Percentiles rank a stretch among this genome's conserved stretches.
Conservation (phyloP, 2,888 invertebrate genomes). For the Pyrrhia umbra region DNA sequence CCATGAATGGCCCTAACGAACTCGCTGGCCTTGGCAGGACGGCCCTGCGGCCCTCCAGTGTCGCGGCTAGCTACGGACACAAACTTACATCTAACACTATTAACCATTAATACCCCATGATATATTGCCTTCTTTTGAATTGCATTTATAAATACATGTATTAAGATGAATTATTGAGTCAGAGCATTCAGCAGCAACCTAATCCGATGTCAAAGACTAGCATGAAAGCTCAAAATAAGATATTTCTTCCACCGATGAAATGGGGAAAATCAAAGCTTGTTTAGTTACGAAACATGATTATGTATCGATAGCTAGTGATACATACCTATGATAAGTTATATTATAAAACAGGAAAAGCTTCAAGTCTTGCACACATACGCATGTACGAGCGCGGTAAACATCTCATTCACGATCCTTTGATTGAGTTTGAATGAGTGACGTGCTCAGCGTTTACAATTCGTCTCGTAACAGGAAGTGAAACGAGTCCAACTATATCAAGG, state of each 20-base stretch:
- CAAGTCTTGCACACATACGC: slow-evolving; percentile 71
- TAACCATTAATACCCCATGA: slow-evolving; percentile 32
- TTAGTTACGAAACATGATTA: slow-evolving; percentile 41
- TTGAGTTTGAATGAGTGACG: slow-evolving; percentile 88
- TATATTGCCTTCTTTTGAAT: slow-evolving; percentile 33
- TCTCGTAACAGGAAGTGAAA: slow-evolving; percentile 86
- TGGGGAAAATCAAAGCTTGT: slow-evolving; percentile 46
- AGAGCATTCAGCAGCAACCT: neutral
- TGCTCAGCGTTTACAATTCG: slow-evolving; percentile 85
- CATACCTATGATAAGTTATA: slow-evolving; percentile 49
- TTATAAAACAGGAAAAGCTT: slow-evolving; percentile 81
- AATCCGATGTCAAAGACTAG: slow-evolving; percentile 23
- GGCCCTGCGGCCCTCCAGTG: slow-evolving; percentile 72
- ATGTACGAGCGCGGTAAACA: slow-evolving; percentile 80
- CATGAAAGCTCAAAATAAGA: slow-evolving; percentile 15
- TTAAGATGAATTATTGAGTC: slow-evolving; percentile 37
- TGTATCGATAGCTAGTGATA: slow-evolving; percentile 42
- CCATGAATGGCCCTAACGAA: slow-evolving; percentile 90
- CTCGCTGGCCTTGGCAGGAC: slow-evolving; percentile 87
- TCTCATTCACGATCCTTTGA: slow-evolving; percentile 89
- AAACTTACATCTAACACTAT: slow-evolving; percentile 53
- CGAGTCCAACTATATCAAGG: slow-evolving; percentile 87
- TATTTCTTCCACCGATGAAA: slow-evolving; percentile 27
- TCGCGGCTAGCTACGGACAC: slow-evolving; percentile 56
- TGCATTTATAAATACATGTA: slow-evolving; percentile 26